phyloP scores from a whole-genome alignment of 2,888 invertebrate genomes.

The Agriopis leucophaearia region DNA sequence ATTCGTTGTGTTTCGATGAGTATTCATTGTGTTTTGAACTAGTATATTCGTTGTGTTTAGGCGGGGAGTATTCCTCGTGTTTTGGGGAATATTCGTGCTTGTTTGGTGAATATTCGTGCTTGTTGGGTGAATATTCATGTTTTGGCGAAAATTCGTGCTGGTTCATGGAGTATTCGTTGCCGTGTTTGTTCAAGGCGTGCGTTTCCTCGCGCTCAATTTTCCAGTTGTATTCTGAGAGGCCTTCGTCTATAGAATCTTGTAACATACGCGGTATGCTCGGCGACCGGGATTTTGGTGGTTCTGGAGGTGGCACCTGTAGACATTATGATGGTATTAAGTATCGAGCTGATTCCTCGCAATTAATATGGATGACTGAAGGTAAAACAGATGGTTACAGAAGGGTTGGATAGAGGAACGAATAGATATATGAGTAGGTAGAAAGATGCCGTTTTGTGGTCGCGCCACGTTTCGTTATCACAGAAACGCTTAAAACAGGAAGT shows the following conservation, averaged over 20 bases:
- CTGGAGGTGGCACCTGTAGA: slow-evolving; percentile 88
- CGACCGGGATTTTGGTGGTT: slow-evolving; percentile 87
- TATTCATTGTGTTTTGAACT: slow-evolving; percentile 51
- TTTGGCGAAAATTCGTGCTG: slow-evolving; percentile 23
- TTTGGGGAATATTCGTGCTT: slow-evolving; percentile 56
- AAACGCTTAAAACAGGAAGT: too few species aligned
- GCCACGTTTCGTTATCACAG: too few species aligned
- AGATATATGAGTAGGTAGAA: too few species aligned
- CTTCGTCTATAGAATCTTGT: slow-evolving; percentile 79
- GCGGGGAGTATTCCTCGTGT: slow-evolving; percentile 51
- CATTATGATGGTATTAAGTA: background rate
- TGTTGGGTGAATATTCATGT: slow-evolving; percentile 24
- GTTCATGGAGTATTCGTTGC: slow-evolving; percentile 37
- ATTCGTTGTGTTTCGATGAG: slow-evolving; percentile 25
- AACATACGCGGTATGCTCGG: slow-evolving; percentile 80
- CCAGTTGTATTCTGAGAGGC: slow-evolving; percentile 79
- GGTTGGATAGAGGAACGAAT: too few species aligned
- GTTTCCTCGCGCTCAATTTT: slow-evolving; percentile 72
- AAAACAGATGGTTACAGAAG: too few species aligned
- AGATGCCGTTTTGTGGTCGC: too few species aligned
- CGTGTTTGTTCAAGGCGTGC: slow-evolving; percentile 57
- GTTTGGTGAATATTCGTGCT: slow-evolving; percentile 29
- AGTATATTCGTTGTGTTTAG: slow-evolving; percentile 32
- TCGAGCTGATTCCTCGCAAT: too few species aligned
- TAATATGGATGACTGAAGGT: too few species aligned